Percentiles rank a stretch among this genome's conserved stretches.
Evolutionary conservation across 2,888 invertebrate genomes (phyloP).

Genomic region (Branchellion lobata): DNA sequence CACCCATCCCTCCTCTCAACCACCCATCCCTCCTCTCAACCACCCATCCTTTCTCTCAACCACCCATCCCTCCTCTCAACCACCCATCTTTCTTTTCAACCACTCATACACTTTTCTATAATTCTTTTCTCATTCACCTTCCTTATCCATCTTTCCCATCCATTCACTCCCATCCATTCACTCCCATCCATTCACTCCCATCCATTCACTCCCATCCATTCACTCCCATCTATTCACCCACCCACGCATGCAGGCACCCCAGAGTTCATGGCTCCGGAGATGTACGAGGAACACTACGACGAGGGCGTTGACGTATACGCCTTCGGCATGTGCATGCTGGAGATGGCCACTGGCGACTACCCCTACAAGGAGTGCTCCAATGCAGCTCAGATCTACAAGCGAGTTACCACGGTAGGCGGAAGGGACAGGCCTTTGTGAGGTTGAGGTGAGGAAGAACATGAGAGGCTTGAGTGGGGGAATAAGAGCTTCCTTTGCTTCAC

Average conservation of each 20-base stretch:
- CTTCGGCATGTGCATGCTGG: conserved; percentile 99
- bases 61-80: background rate
- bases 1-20: background rate
- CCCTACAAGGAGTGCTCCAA: conserved; percentile 97
- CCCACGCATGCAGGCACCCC: conserved; percentile 72
- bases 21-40: background rate
- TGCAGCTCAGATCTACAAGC: conserved; percentile 97
- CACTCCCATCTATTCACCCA: background rate
- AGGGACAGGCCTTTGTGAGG: too few relatives aligned
- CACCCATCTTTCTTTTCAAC: background rate
- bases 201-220: conserved; percentile 24
- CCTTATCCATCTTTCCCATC: too few relatives aligned
- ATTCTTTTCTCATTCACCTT: conserved; percentile 4
- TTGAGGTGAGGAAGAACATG: background rate
- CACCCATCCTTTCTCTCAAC: too few relatives aligned
- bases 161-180: too few relatives aligned
- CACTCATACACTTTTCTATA: background rate
- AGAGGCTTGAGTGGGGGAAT: too few relatives aligned
- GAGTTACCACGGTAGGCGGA: conserved; percentile 89
- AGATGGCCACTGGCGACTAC: conserved; percentile 99
- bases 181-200: background rate
- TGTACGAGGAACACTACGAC: conserved; percentile 99
- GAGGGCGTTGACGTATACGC: conserved; percentile 99
- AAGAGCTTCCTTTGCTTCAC: too few relatives aligned
- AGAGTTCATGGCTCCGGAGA: conserved; percentile 95